phyloP scores from a whole-genome alignment of 2,113 vertebrate species.

The Sciurus niger region DNA sequence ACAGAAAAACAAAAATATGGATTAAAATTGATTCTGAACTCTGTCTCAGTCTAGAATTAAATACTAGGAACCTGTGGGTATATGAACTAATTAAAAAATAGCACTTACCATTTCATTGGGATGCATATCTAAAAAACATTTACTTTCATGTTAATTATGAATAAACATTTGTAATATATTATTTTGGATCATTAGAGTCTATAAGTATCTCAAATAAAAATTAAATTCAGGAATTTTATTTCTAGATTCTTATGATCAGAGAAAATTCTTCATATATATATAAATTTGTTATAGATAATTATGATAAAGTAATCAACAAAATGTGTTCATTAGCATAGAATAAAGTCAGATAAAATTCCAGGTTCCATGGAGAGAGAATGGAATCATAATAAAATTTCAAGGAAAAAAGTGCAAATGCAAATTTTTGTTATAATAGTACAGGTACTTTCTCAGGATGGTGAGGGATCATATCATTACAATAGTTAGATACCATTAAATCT shows the following conservation, averaged over 20 bases:
- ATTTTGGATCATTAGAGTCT: not conserved
- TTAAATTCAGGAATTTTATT: not conserved
- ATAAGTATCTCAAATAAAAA: not conserved
- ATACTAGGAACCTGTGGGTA: not conserved
- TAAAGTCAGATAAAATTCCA: not conserved
- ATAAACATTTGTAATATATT: not conserved
- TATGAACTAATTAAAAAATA: not conserved
- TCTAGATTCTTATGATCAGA: not conserved
- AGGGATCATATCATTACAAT: not conserved
- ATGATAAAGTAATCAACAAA: not conserved
- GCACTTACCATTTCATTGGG: not conserved
- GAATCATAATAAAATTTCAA: slow-evolving; percentile 14
- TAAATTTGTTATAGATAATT: not conserved
- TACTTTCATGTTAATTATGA: not conserved
- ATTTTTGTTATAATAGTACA: not conserved
- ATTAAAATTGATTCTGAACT: slow-evolving; percentile 31
- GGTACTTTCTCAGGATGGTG: not conserved
- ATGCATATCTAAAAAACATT: not conserved
- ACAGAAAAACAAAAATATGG: not conserved
- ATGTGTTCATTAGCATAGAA: not conserved
- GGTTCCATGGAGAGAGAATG: not conserved
- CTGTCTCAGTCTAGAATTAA: not conserved
- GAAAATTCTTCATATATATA: not conserved
- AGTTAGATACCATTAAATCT: not conserved
- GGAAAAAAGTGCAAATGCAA: not conserved